These are phyloP conservation scores for Phaethon lepturus DNA, from an alignment of 2,113 vertebrate genomes.

Conservation along the genomic window DNA sequence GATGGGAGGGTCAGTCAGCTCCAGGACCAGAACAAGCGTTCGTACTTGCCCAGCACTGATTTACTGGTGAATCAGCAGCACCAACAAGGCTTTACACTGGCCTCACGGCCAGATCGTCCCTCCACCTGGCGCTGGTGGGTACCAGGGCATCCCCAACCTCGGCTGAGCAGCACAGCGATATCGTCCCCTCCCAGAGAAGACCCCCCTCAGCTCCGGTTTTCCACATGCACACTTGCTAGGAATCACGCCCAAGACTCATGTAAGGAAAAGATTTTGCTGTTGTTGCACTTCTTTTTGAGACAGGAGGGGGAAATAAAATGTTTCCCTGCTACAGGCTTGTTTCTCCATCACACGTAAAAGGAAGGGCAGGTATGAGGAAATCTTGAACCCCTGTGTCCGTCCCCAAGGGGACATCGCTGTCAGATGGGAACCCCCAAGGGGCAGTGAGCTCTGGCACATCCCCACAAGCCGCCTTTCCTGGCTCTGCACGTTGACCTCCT, in stretches of 20 bases:
- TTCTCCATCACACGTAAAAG: background rate
- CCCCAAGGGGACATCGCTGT: background rate
- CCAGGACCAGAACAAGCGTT: background rate
- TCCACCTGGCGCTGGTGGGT: background rate
- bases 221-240: rapidly evolving
- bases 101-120: background rate
- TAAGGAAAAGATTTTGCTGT: background rate
- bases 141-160: background rate
- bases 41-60: background rate
- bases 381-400: rapidly evolving
- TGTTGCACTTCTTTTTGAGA: background rate
- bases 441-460: rapidly evolving
- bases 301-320: background rate
- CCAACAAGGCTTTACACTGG: rapidly evolving
- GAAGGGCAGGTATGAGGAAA: background rate
- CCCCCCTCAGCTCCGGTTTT: background rate
- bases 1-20: background rate
- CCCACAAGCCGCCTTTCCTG: rapidly evolving
- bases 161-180: background rate
- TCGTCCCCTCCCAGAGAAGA: background rate
- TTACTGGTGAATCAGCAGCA: background rate
- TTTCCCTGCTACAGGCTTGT: background rate
- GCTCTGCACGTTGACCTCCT: background rate
- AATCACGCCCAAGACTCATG: rapidly evolving
- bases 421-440: background rate